These are phyloP conservation scores for Cyphomyrus discorhynchus DNA, from an alignment of 2,113 vertebrate species.

Conservation along the genomic window DNA sequence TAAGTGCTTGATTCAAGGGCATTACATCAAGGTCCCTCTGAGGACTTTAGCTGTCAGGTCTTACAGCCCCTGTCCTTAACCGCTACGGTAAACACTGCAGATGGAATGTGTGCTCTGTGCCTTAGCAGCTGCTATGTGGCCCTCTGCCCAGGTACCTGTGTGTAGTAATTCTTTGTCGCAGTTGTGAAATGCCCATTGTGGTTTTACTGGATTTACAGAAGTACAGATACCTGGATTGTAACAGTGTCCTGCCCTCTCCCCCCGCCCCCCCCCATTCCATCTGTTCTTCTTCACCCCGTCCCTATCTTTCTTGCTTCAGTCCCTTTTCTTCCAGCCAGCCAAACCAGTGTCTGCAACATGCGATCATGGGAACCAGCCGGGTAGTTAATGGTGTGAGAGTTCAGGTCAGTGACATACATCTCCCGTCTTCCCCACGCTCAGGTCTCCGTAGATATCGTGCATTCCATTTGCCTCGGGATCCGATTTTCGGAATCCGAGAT, in stretches of 20 bases:
- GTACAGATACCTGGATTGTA: background rate
- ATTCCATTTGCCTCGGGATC: too few species aligned
- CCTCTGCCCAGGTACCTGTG: background rate
- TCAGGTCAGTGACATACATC: conserved; percentile 16
- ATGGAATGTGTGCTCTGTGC: background rate
- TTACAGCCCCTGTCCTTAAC: background rate
- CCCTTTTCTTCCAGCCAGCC: background rate
- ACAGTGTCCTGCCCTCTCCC: background rate
- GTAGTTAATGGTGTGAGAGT: conserved; percentile 12
- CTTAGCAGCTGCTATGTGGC: background rate
- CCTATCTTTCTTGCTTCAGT: background rate
- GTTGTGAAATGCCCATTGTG: background rate
- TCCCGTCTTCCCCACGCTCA: background rate
- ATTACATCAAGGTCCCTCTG: background rate
- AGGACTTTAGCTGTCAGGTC: background rate
- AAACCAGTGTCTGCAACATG: background rate
- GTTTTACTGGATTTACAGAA: background rate
- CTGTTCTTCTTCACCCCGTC: background rate
- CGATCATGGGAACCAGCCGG: background rate
- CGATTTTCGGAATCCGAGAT: too few species aligned
- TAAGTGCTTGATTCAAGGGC: background rate
- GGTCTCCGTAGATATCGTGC: background rate
- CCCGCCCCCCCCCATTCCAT: background rate
- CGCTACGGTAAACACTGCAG: background rate
- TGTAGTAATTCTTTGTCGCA: background rate